Evolutionary conservation across 2,888 invertebrate species (phyloP), one percentile per base, ranked within the genome.

Genomic region (Nomada goodeniana): DNA sequence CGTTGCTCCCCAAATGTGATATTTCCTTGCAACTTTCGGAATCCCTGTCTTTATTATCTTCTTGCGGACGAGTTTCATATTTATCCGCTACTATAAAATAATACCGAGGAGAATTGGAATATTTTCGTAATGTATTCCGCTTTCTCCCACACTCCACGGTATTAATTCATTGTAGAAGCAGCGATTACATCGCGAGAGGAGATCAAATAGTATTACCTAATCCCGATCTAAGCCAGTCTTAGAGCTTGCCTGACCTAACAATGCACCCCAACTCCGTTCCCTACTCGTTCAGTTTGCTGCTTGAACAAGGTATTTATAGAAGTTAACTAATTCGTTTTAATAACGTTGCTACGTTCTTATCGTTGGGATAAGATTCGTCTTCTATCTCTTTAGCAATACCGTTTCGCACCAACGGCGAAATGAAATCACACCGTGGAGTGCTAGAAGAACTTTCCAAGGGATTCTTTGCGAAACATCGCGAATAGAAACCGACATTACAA

Each of bases 401-500:
- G 52, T 50, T 47, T 18, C 29, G 13, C 55, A 23, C 64, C 20
- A n/a, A 23, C 15, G 50, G 50, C 3, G 60, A 20, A 71, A 47
- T 15, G 42, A 57, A 44, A 68, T 55, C 23, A 18, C 47, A 47
- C 13, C 47, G 36, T 36, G 10, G 15, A 5, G 3, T n/a, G 13
- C 53, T 42, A 1, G 20, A 42, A 44, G n/a, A 47, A 68, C 7
- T 26, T 50, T 59, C n/a, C 53, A 18, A 7, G n/a, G 44, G 67
- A 69, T 83, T 78, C 71, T 59, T 77, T 69, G 36, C 36, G 36
- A 61, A 67, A 70, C 60, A 77, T 73, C 50, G 55, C 55, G 70
- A 77, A 70, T 73, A 67, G 47, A 47, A 47, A 36, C 52, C 29
- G 64, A n/a, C 36, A 60, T 73, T 76, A 73, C 72, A 59, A 47